Conservation (phyloP, 2,888 invertebrate genomes). For the Xestia rhomboidea region DNA sequence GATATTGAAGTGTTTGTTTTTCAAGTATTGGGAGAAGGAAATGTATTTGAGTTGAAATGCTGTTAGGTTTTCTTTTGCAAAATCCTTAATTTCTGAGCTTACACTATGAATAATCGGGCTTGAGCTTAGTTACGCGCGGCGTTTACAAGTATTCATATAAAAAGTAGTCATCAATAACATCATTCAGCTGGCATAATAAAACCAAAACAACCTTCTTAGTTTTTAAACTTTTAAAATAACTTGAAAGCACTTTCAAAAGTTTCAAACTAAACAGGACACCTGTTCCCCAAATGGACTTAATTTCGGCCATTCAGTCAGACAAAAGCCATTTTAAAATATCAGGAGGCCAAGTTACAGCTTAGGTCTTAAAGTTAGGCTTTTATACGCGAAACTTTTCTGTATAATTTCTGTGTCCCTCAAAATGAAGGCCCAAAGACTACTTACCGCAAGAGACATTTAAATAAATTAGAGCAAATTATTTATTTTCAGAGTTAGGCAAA, state of each 20-base stretch:
- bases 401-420: conserved; percentile 47
- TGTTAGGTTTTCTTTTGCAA: too few relatives aligned
- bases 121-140: too few relatives aligned
- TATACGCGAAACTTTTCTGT: conserved; percentile 49
- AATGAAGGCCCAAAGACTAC: conserved; percentile 26
- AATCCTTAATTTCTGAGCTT: too few relatives aligned
- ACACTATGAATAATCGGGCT: not conserved
- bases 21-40: too few relatives aligned
- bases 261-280: conserved; percentile 34
- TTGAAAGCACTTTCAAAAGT: conserved; percentile 22
- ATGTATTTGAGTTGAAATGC: too few relatives aligned
- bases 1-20: too few relatives aligned
- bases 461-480: conserved; percentile 59
- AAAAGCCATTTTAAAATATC: conserved; percentile 37
- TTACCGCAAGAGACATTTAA: conserved; percentile 39
- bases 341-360: conserved; percentile 33
- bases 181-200: not conserved
- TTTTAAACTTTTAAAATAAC: conserved; percentile 21
- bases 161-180: not conserved
- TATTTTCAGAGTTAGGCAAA: conserved; percentile 21
- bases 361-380: conserved; percentile 42
- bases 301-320: conserved; percentile 31
- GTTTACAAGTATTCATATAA: not conserved
- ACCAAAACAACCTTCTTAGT: not conserved
- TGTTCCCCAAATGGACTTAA: conserved; percentile 51